Evolutionary conservation across 2,113 vertebrate genomes (phyloP).

Genomic region (Pantherophis guttatus): DNA sequence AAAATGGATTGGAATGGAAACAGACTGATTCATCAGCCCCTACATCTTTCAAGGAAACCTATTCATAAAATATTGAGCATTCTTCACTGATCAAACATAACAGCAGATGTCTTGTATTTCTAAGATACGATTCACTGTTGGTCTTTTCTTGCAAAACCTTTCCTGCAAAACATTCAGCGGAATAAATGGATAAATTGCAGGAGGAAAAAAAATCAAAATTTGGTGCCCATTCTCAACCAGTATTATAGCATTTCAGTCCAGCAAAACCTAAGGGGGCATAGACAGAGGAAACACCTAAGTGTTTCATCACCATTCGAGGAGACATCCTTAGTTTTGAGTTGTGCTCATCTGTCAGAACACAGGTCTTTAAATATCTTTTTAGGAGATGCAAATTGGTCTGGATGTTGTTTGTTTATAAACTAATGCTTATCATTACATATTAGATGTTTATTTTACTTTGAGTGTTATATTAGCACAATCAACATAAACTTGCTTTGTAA

Average conservation of each 20-base stretch:
- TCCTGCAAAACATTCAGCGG: not conserved
- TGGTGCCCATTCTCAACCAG: not conserved
- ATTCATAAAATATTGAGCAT: not conserved
- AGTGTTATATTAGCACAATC: too few species aligned
- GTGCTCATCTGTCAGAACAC: too few species aligned
- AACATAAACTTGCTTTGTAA: too few species aligned
- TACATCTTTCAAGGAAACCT: not conserved
- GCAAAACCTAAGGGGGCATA: not conserved
- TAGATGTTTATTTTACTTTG: too few species aligned
- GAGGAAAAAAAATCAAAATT: not conserved
- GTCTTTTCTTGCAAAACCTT: not conserved
- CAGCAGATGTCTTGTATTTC: not conserved
- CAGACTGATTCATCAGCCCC: not conserved
- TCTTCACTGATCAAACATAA: not conserved
- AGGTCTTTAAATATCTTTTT: too few species aligned
- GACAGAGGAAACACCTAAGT: not conserved
- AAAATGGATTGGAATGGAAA: not conserved
- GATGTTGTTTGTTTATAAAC: too few species aligned
- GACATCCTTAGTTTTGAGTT: too few species aligned
- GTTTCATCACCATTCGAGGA: too few species aligned
- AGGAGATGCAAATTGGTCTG: too few species aligned
- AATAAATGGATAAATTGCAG: not conserved
- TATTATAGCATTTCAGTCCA: not conserved
- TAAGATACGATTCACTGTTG: not conserved
- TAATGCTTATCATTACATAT: too few species aligned